Conservation (phyloP, 2,113 vertebrate genomes). For the Podarcis raffonei region DNA sequence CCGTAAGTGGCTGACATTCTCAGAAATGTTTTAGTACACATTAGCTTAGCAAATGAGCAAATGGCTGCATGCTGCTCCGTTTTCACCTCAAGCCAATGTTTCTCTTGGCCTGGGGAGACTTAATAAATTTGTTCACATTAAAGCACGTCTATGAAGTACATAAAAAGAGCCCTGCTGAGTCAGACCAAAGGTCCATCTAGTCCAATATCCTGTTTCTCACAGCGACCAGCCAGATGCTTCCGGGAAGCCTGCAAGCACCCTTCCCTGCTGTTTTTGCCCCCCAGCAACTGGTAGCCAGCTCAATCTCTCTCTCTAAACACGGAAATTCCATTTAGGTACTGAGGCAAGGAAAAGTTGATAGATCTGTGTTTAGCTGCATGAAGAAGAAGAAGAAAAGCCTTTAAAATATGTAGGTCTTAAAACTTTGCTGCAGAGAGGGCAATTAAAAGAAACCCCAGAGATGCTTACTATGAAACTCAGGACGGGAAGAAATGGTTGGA, state of each 20-base stretch:
- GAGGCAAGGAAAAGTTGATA: background rate
- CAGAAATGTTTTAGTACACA: background rate
- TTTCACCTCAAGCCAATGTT: background rate
- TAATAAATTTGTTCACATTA: conserved; percentile 4
- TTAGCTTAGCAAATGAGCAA: background rate
- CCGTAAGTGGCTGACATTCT: background rate
- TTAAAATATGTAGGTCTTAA: too few species aligned
- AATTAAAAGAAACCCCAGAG: background rate
- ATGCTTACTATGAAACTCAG: background rate
- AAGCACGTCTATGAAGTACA: background rate
- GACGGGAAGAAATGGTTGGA: too few species aligned
- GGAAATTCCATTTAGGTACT: background rate
- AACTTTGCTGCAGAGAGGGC: background rate
- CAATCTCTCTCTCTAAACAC: background rate
- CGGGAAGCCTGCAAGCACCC: background rate
- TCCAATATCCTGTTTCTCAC: conserved; percentile 10
- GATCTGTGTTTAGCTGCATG: background rate
- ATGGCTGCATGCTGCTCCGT: background rate
- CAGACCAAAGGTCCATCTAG: conserved; percentile 4
- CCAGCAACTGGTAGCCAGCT: background rate
- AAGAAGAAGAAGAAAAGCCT: background rate
- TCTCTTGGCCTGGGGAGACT: background rate
- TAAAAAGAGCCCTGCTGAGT: background rate
- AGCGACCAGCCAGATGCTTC: conserved; percentile 8
- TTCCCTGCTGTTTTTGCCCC: background rate